Percentiles rank a stretch among this genome's conserved stretches.
Conservation (phyloP, 2,797 vertebrate species). For the Siniperca obscura region DNA sequence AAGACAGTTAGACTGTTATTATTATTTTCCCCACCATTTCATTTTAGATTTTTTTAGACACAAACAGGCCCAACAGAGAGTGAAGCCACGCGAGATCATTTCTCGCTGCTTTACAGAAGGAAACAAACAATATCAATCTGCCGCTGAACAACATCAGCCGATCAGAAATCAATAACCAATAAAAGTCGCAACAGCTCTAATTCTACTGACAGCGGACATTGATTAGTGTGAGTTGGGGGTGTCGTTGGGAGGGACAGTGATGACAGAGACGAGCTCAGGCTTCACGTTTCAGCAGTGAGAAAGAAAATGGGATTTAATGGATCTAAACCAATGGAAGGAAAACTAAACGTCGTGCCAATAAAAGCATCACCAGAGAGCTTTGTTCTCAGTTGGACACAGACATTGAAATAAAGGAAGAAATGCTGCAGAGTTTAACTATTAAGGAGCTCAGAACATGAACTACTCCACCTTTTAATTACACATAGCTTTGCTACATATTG, state of each 20-base stretch:
- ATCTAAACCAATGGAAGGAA: no score
- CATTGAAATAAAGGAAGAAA: neutral
- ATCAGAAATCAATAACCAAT: slow-evolving; percentile 47
- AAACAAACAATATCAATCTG: neutral
- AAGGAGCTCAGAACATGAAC: neutral
- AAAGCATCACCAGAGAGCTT: no score
- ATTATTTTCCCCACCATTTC: no score
- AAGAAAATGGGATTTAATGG: neutral
- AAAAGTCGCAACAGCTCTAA: slow-evolving; percentile 36
- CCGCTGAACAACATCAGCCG: neutral
- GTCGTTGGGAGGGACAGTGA: neutral
- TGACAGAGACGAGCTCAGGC: neutral
- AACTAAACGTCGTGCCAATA: no score
- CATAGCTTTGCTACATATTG: no score
- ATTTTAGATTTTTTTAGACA: neutral
- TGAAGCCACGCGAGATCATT: neutral
- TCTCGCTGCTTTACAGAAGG: neutral
- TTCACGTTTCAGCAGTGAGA: neutral
- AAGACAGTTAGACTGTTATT: neutral
- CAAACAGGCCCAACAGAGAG: neutral
- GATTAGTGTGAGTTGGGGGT: neutral
- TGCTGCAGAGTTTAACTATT: neutral
- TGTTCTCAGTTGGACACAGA: neutral
- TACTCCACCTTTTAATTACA: no score
- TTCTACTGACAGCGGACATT: slow-evolving; percentile 15